Evolutionary conservation across 2,888 invertebrate genomes (phyloP).

Genomic region (Caenorhabditis panamensis): DNA sequence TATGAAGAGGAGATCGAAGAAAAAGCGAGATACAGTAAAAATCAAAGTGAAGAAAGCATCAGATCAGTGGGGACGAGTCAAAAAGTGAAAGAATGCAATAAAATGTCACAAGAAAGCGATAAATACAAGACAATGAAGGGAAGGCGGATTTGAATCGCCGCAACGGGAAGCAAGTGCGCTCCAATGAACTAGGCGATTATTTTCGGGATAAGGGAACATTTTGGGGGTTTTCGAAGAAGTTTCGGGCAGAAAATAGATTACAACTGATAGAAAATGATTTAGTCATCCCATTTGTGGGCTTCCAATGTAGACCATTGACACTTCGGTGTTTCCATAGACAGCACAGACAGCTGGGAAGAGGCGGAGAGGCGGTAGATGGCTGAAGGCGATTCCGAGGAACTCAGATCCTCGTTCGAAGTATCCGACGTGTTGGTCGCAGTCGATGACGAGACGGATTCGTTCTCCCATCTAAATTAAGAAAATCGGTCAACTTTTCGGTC

Average conservation of each 20-base stretch:
- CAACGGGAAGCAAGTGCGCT: slow-evolving; percentile 16
- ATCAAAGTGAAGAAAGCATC: slow-evolving; percentile 12
- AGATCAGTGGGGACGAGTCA: neutral
- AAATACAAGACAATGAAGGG: neutral
- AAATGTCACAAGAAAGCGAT: slow-evolving; percentile 9
- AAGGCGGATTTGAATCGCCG: slow-evolving; percentile 6
- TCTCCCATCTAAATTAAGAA: slow-evolving; percentile 96
- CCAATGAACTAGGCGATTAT: neutral
- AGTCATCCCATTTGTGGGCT: slow-evolving; percentile 87
- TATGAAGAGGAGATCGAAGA: slow-evolving; percentile 5
- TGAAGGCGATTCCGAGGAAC: slow-evolving; percentile 90
- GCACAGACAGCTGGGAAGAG: slow-evolving; percentile 97
- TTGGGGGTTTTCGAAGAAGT: too few species aligned
- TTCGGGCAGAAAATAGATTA: too few species aligned
- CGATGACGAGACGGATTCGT: slow-evolving; percentile 95
- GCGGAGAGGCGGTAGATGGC: slow-evolving; percentile 83
- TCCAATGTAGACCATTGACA: slow-evolving; percentile 98
- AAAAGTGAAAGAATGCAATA: slow-evolving; percentile 4
- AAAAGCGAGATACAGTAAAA: neutral
- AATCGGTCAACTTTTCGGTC: neutral
- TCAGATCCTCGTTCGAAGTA: slow-evolving; percentile 94
- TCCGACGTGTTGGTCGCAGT: slow-evolving; percentile 96
- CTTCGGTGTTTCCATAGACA: slow-evolving; percentile 99
- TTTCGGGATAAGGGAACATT: neutral
- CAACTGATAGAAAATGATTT: too few species aligned